Evolutionary conservation across 2,888 invertebrate genomes (phyloP), one percentile per base, ranked within the genome.

Genomic region (Helleia helle): DNA sequence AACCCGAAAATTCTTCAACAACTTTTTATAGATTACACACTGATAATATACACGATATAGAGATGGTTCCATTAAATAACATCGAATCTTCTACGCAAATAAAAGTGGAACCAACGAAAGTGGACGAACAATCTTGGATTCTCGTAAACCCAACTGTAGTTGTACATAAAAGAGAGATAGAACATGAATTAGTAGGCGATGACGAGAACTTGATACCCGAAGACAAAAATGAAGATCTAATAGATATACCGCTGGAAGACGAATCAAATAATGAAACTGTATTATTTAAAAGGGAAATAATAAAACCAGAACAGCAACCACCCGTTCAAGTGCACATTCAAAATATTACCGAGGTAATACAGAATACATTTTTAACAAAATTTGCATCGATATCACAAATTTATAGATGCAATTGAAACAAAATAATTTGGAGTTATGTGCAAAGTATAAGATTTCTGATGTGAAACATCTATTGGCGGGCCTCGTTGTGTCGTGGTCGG

Each of bases 241-340:
- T 80, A 36, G 81, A 83, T 54, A 69, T 79, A 41, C 76, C 81
- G 9, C 54, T 83, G 36, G 84, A 84, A 59, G 59, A 59, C 17
- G 80, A 83, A 9, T 39, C 41, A 9, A 61, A 55, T 14, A 80
- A 83, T 58, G 79, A 72, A 29, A 81, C 77, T 0, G 36, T 67
- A 2, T 38, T 83, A 27, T 83, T 68, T 41, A 84, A 84, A 44
- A 70, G 84, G 22, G 84, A 84, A 55, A 83, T 84, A 29, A 65
- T 84, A 41, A 81, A 73, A 28, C 80, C 84, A 0, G 84, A 85
- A 15, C 83, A 83, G 46, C 84, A 84, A 39, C 84, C 84, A 13
- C 87, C 89, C 1, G 90, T 91, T 4, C 86, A 87, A 56, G 89
- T 91, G 41, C 86, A 89, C 54, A 90, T 91, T 52, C 91, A 91